Base-by-base conservation (phyloP, 1,140 invertebrate genomes). In the Tachypleus tridentatus region DNA sequence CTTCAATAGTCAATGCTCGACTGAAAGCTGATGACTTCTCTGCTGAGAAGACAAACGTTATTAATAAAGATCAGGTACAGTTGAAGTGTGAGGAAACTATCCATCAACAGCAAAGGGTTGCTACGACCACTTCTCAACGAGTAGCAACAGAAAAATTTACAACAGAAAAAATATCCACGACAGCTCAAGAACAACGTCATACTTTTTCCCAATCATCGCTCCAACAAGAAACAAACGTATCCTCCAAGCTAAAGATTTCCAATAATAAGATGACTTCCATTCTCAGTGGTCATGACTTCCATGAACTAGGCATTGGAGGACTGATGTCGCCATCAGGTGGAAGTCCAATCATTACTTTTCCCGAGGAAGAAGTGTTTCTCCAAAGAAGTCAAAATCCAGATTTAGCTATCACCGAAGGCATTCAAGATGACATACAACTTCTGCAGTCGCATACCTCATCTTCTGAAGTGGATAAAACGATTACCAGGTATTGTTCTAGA, bases 141-240 rank as follows among this genome's bases (percentile, higher is more conserved):
- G 77, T 93, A 47, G 87, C 90, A 58, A 91, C 88, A 57, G 89
- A 91, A 69, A 86, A 84, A 9, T 92, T 89, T 75, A 90, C 85
- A 64, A 84, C 87, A 5, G 88, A 93, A 77, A 88, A 91, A 77
- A 87, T 87, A 73, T 86, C 88, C 3, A 86, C 88, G 77, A 85
- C 87, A 64, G 86, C 88, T 57, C 86, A 90, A 67, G 87, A 93
- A 73, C 87, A 89, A 70, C 29, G 29, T 29, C 29, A 29, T 29
- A 29, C 29, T 29, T 83, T 90, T 62, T 89, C 87, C 0, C 63
- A 70, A 62, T 66, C 66, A 4, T 62, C 65, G 52, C 57, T 68
- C 4, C 69, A 69, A 72, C 85, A 91, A 71, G 85, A 91, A 75
- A 76, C 74, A 60, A 84, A 91, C 75, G 81, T 86, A 66, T 80